Evolutionary conservation across 2,888 invertebrate species (phyloP).

Genomic region (Drosophila cracens): DNA sequence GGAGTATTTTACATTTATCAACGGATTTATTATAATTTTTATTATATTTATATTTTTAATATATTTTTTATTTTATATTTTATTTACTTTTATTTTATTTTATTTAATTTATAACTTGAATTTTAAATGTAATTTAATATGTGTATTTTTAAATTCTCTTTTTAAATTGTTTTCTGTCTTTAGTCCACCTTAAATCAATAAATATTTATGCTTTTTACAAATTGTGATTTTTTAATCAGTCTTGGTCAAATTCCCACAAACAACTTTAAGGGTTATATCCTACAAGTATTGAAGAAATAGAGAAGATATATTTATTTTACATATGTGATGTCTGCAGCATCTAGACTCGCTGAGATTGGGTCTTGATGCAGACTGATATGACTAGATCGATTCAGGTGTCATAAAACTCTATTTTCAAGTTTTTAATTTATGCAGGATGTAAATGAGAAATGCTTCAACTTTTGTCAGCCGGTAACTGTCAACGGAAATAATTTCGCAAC

Average conservation of each 20-base stretch:
- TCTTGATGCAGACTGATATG: not conserved
- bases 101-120: not conserved
- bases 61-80: not conserved
- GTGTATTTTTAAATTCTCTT: not conserved
- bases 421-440: not conserved
- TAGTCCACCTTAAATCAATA: not conserved
- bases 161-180: no score
- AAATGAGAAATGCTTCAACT: constrained; percentile 28
- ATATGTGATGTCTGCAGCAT: not conserved
- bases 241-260: not conserved
- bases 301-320: not conserved
- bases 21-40: not conserved
- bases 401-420: not conserved
- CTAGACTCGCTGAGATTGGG: not conserved
- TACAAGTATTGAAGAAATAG: not conserved
- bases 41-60: not conserved
- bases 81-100: not conserved
- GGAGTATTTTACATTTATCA: not conserved
- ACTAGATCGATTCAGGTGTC: not conserved
- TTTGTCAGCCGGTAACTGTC: constrained; percentile 42
- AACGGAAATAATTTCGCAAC: constrained; percentile 53
- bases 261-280: not conserved
- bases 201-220: not conserved
- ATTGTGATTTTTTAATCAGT: not conserved
- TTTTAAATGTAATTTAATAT: not conserved